Conservation (phyloP, 2,797 vertebrate genomes). For the Melanogrammus aeglefinus region DNA sequence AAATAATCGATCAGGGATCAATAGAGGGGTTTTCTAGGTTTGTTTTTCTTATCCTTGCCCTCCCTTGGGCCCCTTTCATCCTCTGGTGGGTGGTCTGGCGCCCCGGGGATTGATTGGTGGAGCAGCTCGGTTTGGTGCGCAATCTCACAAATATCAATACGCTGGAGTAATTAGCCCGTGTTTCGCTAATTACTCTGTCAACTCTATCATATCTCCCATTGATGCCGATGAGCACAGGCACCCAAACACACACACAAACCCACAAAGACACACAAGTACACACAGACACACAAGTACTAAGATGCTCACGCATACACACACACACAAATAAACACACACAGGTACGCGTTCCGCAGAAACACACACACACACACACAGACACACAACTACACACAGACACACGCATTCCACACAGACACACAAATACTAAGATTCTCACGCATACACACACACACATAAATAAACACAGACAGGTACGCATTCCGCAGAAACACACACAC, state of each 20-base stretch:
- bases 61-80: conserved; percentile 11
- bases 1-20: background rate
- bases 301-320: background rate
- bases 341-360: background rate
- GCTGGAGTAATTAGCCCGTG: conserved; percentile 67
- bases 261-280: background rate
- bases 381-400: too few relatives aligned
- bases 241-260: background rate
- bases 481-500: background rate
- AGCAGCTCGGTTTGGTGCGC: conserved; percentile 56
- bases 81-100: conserved; percentile 32
- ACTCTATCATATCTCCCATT: conserved; percentile 60
- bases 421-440: too few relatives aligned
- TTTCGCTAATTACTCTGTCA: conserved; percentile 69
- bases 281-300: background rate
- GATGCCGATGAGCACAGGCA: conserved; percentile 16
- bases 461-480: background rate
- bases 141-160: conserved; percentile 65
- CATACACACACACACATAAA: too few relatives aligned
- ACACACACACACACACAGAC: background rate
- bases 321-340: background rate
- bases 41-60: background rate
- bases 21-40: background rate
- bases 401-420: too few relatives aligned
- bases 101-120: conserved; percentile 42